Conservation (phyloP, 2,797 vertebrate species). For the Cheirogaleus major region DNA sequence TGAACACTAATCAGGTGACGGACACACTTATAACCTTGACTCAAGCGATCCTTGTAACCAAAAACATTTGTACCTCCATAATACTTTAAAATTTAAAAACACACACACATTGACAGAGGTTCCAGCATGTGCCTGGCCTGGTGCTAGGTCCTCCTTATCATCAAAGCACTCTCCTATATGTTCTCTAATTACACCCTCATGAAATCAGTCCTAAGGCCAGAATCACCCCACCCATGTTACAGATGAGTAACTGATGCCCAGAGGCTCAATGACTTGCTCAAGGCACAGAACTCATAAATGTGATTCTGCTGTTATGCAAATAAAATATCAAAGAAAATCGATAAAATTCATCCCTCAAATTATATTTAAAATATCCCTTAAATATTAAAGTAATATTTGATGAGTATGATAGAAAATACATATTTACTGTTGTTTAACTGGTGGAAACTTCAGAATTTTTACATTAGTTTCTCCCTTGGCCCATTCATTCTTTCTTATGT, state of each 20-base stretch:
- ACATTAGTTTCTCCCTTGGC: not conserved
- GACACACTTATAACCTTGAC: too few species aligned
- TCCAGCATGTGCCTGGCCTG: not conserved
- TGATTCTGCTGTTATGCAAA: not conserved
- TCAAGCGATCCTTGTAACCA: too few species aligned
- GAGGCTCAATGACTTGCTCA: not conserved
- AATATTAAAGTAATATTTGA: not conserved
- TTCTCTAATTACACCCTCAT: not conserved
- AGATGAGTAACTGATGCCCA: not conserved
- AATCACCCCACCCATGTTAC: not conserved
- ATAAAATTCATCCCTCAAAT: not conserved
- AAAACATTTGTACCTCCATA: too few species aligned
- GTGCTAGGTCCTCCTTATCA: not conserved
- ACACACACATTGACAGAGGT: not conserved
- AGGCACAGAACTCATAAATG: not conserved
- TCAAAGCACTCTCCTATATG: not conserved
- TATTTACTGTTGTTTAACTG: not conserved
- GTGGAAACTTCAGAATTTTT: not conserved
- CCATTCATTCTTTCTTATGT: not conserved
- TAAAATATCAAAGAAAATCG: not conserved
- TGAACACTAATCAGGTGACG: too few species aligned
- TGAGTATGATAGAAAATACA: not conserved
- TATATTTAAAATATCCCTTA: slow-evolving; percentile 13
- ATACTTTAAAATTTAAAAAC: too few species aligned
- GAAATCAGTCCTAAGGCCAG: not conserved